Conservation (phyloP, 1,140 invertebrate genomes). For the Hydropsyche tenuis region DNA sequence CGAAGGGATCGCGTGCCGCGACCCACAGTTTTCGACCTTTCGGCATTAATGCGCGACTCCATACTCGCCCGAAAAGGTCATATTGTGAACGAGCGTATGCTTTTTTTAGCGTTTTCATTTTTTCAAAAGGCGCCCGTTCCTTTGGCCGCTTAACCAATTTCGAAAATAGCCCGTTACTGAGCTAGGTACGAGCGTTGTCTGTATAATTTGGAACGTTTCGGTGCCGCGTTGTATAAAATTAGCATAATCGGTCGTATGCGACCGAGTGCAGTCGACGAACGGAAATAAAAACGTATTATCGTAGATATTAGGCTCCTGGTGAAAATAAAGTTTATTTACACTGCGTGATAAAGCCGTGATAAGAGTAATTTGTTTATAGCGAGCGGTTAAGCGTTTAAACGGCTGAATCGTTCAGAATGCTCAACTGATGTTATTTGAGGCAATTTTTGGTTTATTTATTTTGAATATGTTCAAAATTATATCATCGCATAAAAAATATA, state of each 20-base stretch:
- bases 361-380: not conserved
- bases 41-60: not conserved
- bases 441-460: too few species aligned
- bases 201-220: not conserved
- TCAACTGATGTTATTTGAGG: too few species aligned
- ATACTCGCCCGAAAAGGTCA: not conserved
- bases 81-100: too few species aligned
- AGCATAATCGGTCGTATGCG: conserved; percentile 7
- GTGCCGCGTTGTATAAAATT: not conserved
- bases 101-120: too few species aligned
- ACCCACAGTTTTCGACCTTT: conserved; percentile 21
- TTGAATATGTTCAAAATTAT: too few species aligned
- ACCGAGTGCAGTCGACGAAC: not conserved
- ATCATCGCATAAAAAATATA: too few species aligned
- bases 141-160: conserved; percentile 10
- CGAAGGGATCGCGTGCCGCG: conserved; percentile 12
- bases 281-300: not conserved
- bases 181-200: not conserved
- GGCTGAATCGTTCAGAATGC: too few species aligned
- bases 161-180: conserved; percentile 10
- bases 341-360: not conserved
- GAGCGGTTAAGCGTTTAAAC: too few species aligned
- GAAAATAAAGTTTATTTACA: conserved; percentile 4
- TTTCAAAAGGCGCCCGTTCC: not conserved
- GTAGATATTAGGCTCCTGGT: not conserved